phyloP scores from a whole-genome alignment of 2,888 invertebrate genomes.

The Leptopilina myrica region DNA sequence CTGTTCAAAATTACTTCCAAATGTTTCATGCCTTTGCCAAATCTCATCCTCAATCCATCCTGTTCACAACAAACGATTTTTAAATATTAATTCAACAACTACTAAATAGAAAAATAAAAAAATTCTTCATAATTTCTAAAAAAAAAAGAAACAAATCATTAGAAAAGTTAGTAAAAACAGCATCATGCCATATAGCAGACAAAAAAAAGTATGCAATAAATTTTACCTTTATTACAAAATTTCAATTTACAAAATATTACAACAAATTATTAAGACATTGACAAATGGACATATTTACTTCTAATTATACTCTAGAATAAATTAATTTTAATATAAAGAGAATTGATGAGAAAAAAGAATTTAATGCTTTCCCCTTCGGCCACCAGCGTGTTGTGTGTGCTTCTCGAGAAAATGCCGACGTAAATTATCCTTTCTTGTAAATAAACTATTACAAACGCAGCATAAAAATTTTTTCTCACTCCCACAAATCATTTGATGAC shows the following conservation, averaged over 20 bases:
- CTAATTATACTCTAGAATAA: too few relatives aligned
- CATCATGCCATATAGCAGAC: too few relatives aligned
- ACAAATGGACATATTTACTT: too few relatives aligned
- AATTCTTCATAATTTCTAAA: not conserved
- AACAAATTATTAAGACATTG: not conserved
- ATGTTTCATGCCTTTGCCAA: not conserved
- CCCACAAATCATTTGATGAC: constrained; percentile 40
- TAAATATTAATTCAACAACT: not conserved
- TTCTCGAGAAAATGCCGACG: constrained; percentile 19
- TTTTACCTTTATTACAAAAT: not conserved
- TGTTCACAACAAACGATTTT: constrained; percentile 1
- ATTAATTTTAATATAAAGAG: too few relatives aligned
- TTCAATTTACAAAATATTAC: constrained; percentile 4
- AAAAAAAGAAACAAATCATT: not conserved
- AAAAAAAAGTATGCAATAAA: not conserved
- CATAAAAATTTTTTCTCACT: constrained; percentile 32
- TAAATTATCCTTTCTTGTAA: constrained; percentile 24
- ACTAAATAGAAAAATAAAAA: not conserved
- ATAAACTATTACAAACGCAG: constrained; percentile 38
- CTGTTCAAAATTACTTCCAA: constrained; percentile 52
- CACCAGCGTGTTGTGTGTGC: not conserved
- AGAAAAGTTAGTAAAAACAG: not conserved
- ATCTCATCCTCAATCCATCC: not conserved
- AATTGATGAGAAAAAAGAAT: not conserved
- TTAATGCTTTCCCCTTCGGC: not conserved